Evolutionary conservation across 2,113 vertebrate species (phyloP).

Genomic region (Osmerus mordax): DNA sequence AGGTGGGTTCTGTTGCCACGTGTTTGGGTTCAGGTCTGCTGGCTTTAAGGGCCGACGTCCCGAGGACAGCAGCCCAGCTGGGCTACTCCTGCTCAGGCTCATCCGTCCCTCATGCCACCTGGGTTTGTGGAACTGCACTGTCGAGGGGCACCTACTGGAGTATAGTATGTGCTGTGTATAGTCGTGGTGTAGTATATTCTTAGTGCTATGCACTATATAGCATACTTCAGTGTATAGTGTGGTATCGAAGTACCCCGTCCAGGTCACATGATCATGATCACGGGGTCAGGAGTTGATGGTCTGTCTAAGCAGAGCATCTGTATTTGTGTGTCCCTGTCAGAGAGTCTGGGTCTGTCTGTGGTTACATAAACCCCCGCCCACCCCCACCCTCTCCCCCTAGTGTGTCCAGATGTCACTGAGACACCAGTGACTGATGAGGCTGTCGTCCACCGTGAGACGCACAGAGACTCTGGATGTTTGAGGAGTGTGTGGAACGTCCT

Average conservation of each 20-base stretch:
- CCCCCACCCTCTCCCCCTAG: not conserved
- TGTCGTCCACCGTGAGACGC: not conserved
- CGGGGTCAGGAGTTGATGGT: slow-evolving; percentile 39
- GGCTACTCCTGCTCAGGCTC: not conserved
- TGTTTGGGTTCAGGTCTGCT: slow-evolving; percentile 67
- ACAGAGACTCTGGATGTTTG: not conserved
- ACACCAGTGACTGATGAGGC: slow-evolving; percentile 1
- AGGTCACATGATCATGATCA: slow-evolving; percentile 42
- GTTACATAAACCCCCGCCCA: not conserved
- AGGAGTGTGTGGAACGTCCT: slow-evolving; percentile 1
- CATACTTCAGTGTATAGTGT: too few relatives aligned
- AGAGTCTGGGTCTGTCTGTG: slow-evolving; percentile 27
- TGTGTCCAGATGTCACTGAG: not conserved
- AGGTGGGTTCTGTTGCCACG: slow-evolving; percentile 48
- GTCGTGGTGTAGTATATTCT: too few relatives aligned
- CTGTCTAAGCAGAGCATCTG: slow-evolving; percentile 38
- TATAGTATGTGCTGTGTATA: too few relatives aligned
- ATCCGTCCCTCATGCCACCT: slow-evolving; percentile 37
- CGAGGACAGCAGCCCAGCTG: slow-evolving; percentile 25
- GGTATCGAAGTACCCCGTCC: slow-evolving; percentile 22
- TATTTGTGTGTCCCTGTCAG: slow-evolving; percentile 26
- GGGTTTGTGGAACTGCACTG: slow-evolving; percentile 43
- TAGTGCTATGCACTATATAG: not conserved
- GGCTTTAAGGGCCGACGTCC: slow-evolving; percentile 51
- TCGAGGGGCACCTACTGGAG: too few relatives aligned